Evolutionary conservation across 2,797 vertebrate species (phyloP).

Genomic region (Anomalospiza imberbis): DNA sequence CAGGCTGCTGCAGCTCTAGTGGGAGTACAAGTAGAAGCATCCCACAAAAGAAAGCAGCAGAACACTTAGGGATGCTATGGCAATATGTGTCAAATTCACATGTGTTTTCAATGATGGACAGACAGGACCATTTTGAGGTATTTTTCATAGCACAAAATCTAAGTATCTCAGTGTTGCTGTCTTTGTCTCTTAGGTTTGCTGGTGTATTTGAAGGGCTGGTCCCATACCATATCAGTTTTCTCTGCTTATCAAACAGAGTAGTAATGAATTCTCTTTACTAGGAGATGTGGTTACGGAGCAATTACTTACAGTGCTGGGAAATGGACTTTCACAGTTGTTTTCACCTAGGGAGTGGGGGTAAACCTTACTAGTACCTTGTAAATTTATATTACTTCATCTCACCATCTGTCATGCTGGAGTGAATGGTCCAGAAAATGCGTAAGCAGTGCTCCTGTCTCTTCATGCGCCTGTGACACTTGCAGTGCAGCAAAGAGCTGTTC

Average conservation of each 20-base stretch:
- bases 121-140: not conserved
- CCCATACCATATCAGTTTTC: not conserved
- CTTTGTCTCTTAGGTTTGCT: not conserved
- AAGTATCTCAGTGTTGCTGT: not conserved
- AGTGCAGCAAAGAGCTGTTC: conserved; percentile 79
- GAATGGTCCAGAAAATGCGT: conserved; percentile 87
- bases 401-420: conserved; percentile 80
- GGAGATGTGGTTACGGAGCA: not conserved
- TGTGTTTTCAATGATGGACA: not conserved
- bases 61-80: not conserved
- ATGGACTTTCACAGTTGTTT: not conserved
- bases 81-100: not conserved
- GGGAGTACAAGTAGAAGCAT: not conserved
- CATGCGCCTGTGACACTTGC: conserved; percentile 86
- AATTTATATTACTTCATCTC: conserved; percentile 37
- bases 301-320: not conserved
- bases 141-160: not conserved
- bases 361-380: not conserved
- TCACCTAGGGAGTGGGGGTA: not conserved
- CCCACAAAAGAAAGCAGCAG: not conserved
- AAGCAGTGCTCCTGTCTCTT: conserved; percentile 87
- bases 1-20: not conserved
- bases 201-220: not conserved
- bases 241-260: not conserved
- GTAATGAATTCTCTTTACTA: not conserved